A percentile compares a stretch with the other conserved stretches of the same genome.
These are phyloP conservation scores for Pangasius mekongensis DNA, from an alignment of 2,797 vertebrate genomes.

Conservation along the genomic window DNA sequence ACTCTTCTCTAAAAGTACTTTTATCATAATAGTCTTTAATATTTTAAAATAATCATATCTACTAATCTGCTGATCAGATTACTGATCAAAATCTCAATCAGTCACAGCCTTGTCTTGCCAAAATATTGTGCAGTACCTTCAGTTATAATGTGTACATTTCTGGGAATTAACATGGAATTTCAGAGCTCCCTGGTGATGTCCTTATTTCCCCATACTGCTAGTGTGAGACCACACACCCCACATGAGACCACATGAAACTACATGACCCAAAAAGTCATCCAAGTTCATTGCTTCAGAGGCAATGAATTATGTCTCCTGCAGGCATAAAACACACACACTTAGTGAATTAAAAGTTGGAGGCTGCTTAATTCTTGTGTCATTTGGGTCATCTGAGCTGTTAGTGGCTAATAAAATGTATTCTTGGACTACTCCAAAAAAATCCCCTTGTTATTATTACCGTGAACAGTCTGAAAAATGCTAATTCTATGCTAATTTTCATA, in stretches of 20 bases:
- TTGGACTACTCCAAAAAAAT: background rate
- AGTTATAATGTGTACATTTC: background rate
- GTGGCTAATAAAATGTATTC: background rate
- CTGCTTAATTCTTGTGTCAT: background rate
- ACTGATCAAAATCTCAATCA: background rate
- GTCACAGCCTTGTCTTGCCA: background rate
- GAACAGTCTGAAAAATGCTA: background rate
- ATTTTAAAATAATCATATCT: background rate
- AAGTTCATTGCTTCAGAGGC: background rate
- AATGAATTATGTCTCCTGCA: slow-evolving; percentile 11
- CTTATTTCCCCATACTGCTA: background rate
- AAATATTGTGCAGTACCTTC: background rate
- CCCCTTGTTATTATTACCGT: background rate
- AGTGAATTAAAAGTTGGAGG: background rate
- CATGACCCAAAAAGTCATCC: background rate
- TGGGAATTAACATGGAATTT: background rate
- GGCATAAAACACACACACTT: background rate
- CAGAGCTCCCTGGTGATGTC: background rate
- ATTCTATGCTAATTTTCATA: background rate
- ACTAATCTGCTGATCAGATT: background rate
- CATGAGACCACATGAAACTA: background rate
- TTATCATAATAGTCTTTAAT: background rate
- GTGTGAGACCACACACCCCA: slow-evolving; percentile 39
- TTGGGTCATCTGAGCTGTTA: background rate
- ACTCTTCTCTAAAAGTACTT: background rate